Percentiles rank a stretch among this genome's conserved stretches.
These are phyloP conservation scores for Eristalis intricaria DNA, from an alignment of 2,888 invertebrate genomes.

Conservation along the genomic window DNA sequence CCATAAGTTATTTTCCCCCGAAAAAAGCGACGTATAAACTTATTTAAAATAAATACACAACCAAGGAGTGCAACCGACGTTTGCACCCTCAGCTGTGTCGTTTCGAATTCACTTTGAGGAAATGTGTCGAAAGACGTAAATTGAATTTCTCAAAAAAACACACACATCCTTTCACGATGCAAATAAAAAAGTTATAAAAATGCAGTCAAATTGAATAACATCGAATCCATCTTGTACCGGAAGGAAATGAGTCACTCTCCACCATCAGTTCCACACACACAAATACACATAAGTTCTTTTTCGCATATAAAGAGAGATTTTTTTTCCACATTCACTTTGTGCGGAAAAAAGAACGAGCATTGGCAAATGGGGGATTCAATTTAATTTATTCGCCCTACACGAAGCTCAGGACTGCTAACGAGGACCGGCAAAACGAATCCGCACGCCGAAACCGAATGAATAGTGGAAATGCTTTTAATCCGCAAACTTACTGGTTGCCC, in stretches of 20 bases:
- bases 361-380: constrained; percentile 51
- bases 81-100: constrained; percentile 23
- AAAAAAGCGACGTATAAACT: not conserved
- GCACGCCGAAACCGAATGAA: constrained; percentile 60
- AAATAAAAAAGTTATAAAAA: constrained; percentile 1
- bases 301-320: constrained; percentile 50
- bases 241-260: constrained; percentile 47
- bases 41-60: constrained; percentile 5
- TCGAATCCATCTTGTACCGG: constrained; percentile 57
- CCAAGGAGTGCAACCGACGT: constrained; percentile 23
- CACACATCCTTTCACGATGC: not conserved
- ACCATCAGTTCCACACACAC: constrained; percentile 10
- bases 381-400: constrained; percentile 58
- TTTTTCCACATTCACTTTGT: constrained; percentile 38
- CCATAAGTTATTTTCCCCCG: not conserved
- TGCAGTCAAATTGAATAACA: constrained; percentile 61
- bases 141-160: constrained; percentile 38
- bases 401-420: constrained; percentile 38
- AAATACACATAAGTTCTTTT: constrained; percentile 36
- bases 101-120: constrained; percentile 49
- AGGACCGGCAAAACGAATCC: constrained; percentile 55
- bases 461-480: constrained; percentile 63
- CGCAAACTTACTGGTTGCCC: constrained; percentile 4
- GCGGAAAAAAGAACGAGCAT: constrained; percentile 20
- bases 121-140: constrained; percentile 51